Base-by-base conservation (phyloP, 1,140 invertebrate species). In the Cydia splendana region DNA sequence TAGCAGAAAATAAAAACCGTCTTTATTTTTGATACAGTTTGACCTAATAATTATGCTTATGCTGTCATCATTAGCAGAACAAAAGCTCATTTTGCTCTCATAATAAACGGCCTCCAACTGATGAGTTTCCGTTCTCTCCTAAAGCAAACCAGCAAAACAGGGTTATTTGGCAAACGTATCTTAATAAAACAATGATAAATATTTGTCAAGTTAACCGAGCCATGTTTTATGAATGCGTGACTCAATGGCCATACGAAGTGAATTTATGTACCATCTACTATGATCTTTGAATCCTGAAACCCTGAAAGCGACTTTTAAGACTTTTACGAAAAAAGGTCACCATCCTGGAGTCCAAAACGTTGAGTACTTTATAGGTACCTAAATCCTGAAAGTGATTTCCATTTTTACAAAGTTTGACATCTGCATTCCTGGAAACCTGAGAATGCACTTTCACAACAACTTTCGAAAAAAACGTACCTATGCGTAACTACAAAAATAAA, bases 51-150 rank as follows among this genome's bases (percentile, higher is more conserved):
- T 7, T 4, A 7, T 34, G 34, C 28, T 3, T n/a, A n/a, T 1
- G n/a, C 10, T 30, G 24, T 67, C 30, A 67, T 38, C 65, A 69
- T 69, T 69, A 69, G 65, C 3, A 38, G 30, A 69, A 69, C 30
- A 69, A 69, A 69, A 69, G 65, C 28, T 57, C 15, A 28, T 34
- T 69, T 34, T 15, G 15, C 65, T 69, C 30, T n/a, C 34, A 69
- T 69, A 69, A 69, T 69, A 30, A 69, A 38, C 28, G 3, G 13
- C 30, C 65, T n/a, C 13, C 38, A 38, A 69, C 65, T 69, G 65
- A 69, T 69, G 65, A 69, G 65, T 38, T 38, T 69, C 65, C 65
- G 65, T 34, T 4, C 0, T 65, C 24, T n/a, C 65, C 30, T 28
- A 30, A 13, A 34, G 20, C 28, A 69, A 34, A 69, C 15, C n/a